phyloP scores from a whole-genome alignment of 2,113 vertebrate genomes.

The Erythrolamprus reginae region DNA sequence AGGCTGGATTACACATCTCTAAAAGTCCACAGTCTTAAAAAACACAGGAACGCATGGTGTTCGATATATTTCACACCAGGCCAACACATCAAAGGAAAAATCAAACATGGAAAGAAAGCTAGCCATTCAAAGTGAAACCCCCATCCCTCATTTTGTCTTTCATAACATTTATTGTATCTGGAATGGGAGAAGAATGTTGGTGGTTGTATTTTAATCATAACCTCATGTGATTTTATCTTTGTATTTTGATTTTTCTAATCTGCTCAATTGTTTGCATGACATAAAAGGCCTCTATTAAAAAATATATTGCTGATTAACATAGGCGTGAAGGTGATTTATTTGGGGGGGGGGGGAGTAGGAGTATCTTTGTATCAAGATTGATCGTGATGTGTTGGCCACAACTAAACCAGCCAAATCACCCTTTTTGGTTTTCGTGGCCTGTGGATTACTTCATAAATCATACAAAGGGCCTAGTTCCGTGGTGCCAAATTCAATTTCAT shows the following conservation, averaged over 20 bases:
- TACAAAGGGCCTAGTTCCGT: background rate
- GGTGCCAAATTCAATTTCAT: too few relatives aligned
- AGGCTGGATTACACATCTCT: background rate
- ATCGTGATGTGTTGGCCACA: background rate
- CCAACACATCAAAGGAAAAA: background rate
- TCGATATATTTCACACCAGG: too few relatives aligned
- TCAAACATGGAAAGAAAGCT: background rate
- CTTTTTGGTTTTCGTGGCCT: background rate
- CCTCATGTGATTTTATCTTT: background rate
- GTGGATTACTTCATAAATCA: background rate
- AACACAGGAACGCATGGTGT: background rate
- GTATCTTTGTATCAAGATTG: background rate
- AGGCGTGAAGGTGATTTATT: background rate
- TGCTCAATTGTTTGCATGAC: background rate
- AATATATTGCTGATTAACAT: background rate
- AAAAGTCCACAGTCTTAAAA: background rate
- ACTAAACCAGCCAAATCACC: background rate
- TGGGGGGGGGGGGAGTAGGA: background rate
- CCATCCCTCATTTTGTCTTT: background rate
- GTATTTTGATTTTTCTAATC: background rate
- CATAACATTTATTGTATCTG: background rate
- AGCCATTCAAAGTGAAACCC: background rate
- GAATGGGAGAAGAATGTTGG: background rate
- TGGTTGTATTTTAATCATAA: background rate
- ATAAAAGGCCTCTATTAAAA: conserved; percentile 10